Conservation (phyloP, 2,888 invertebrate species). For the Malthinus flaveolus region DNA sequence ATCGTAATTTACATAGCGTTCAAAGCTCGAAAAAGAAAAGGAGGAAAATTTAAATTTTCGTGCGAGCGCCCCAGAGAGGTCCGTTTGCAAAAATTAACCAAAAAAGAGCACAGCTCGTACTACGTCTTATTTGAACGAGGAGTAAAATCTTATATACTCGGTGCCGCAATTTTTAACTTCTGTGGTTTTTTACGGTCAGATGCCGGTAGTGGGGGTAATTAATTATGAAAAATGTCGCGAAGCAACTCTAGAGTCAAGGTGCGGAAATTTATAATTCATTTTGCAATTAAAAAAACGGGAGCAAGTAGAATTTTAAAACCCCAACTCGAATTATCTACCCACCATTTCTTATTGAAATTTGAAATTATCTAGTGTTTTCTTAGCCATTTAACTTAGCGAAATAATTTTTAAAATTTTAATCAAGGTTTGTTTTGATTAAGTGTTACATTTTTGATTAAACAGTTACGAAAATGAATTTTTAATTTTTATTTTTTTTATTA, state of each 20-base stretch:
- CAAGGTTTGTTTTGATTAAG: constrained; percentile 37
- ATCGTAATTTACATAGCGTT: too few relatives aligned
- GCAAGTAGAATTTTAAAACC: constrained; percentile 32
- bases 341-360: constrained; percentile 51
- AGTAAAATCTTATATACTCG: background rate
- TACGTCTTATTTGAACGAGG: background rate
- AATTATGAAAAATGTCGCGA: constrained; percentile 45
- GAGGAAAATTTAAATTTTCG: too few relatives aligned
- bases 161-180: constrained; percentile 19
- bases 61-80: too few relatives aligned
- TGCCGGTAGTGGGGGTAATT: constrained; percentile 39
- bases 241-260: constrained; percentile 39
- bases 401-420: constrained; percentile 54
- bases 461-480: background rate
- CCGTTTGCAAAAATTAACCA: too few relatives aligned
- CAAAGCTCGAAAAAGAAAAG: too few relatives aligned
- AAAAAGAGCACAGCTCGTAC: too few relatives aligned
- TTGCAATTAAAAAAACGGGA: constrained; percentile 45
- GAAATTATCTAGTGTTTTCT: constrained; percentile 55
- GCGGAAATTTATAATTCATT: constrained; percentile 47
- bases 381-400: constrained; percentile 53
- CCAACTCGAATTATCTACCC: constrained; percentile 37
- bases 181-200: constrained; percentile 28
- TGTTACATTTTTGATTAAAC: constrained; percentile 5
- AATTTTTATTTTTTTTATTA: too few relatives aligned